phyloP scores from a whole-genome alignment of 2,113 vertebrate genomes.

The Pica pica region DNA sequence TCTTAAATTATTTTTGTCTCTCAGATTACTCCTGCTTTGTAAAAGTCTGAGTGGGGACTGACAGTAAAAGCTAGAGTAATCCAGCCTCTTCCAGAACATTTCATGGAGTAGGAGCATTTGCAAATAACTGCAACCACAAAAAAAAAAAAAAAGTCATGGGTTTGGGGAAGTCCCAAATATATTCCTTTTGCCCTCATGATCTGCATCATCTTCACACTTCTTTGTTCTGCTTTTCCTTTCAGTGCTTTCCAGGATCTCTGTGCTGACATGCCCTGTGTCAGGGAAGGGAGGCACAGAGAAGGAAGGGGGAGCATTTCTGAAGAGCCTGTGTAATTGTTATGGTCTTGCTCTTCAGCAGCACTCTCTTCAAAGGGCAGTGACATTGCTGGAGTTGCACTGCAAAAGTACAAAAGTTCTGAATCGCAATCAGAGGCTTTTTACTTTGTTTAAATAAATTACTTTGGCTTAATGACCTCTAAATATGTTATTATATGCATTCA shows the following conservation, averaged over 20 bases:
- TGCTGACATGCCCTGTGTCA: background rate
- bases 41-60: background rate
- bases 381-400: background rate
- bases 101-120: background rate
- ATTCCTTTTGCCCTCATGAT: background rate
- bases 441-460: background rate
- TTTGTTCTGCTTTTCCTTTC: background rate
- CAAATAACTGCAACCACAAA: background rate
- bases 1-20: background rate
- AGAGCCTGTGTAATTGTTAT: rapidly evolving
- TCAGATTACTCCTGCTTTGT: background rate
- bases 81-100: background rate
- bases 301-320: background rate
- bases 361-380: background rate
- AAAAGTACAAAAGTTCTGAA: background rate
- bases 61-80: background rate
- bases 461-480: background rate
- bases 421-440: background rate
- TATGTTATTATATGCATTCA: background rate
- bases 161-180: background rate
- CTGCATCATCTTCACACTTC: background rate
- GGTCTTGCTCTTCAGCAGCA: background rate
- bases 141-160: background rate
- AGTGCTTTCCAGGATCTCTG: background rate
- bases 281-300: background rate